Percentiles rank a stretch among this genome's conserved stretches.
These are phyloP conservation scores for Nasalis larvatus DNA, from an alignment of 2,113 vertebrate genomes.

Conservation along the genomic window DNA sequence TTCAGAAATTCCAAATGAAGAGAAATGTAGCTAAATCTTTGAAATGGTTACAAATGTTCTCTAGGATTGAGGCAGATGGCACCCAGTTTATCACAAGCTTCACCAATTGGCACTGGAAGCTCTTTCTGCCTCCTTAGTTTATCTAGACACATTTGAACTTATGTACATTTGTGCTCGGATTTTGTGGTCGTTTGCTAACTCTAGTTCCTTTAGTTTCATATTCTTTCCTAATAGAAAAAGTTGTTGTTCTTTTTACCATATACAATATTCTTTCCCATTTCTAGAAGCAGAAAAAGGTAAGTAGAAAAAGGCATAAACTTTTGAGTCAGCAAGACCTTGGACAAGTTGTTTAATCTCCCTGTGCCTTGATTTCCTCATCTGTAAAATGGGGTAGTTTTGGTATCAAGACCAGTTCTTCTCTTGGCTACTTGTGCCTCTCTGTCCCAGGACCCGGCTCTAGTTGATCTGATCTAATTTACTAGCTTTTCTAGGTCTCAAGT, in stretches of 20 bases:
- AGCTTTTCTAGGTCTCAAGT: not conserved
- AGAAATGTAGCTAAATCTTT: not conserved
- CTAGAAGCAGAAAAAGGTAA: not conserved
- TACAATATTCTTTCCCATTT: not conserved
- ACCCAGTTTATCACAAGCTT: not conserved
- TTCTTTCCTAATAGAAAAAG: not conserved
- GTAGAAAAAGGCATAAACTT: not conserved
- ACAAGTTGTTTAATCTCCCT: not conserved
- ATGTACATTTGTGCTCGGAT: not conserved
- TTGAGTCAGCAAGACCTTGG: not conserved
- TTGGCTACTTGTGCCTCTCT: not conserved
- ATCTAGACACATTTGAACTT: not conserved
- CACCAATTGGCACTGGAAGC: not conserved
- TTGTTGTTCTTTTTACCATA: not conserved
- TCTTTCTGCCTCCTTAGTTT: not conserved
- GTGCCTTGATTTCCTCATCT: constrained; percentile 9
- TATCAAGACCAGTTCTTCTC: not conserved
- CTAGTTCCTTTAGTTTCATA: not conserved
- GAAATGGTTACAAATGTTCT: not conserved
- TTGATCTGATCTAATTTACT: not conserved
- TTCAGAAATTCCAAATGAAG: not conserved
- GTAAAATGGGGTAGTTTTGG: not conserved
- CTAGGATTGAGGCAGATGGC: too few relatives aligned
- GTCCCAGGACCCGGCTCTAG: not conserved
- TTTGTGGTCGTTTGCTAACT: not conserved